A percentile compares a stretch with the other conserved stretches of the same genome.
Conservation (phyloP, 2,888 invertebrate genomes). For the Sycophila texana region DNA sequence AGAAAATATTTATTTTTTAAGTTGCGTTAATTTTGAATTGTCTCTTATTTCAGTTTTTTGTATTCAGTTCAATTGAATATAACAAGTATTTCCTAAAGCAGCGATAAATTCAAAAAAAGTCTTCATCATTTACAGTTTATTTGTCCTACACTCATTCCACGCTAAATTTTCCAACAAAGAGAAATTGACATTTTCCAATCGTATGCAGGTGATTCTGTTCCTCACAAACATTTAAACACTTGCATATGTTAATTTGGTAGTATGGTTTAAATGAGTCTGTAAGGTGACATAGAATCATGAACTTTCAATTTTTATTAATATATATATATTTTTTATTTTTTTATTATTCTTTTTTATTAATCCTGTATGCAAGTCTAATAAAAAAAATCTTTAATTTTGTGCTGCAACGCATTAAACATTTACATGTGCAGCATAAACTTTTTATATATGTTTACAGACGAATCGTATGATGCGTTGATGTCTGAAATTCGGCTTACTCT, state of each 20-base stretch:
- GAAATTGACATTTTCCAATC: too few species aligned
- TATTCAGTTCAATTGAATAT: not conserved
- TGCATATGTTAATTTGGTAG: too few species aligned
- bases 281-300: too few species aligned
- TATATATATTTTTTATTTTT: too few species aligned
- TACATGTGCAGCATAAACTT: slow-evolving; percentile 23
- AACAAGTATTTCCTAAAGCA: slow-evolving; percentile 16
- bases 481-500: slow-evolving; percentile 12
- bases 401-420: slow-evolving; percentile 15
- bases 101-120: slow-evolving; percentile 3
- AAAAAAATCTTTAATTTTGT: slow-evolving; percentile 43
- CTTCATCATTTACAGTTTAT: not conserved
- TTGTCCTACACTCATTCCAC: slow-evolving; percentile 7
- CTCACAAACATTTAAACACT: too few species aligned
- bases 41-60: not conserved
- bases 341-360: slow-evolving; percentile 10
- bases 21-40: slow-evolving; percentile 6
- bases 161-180: not conserved
- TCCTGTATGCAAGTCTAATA: slow-evolving; percentile 48
- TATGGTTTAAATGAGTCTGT: too few species aligned
- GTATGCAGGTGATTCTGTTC: too few species aligned
- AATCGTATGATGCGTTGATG: too few species aligned
- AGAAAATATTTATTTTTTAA: not conserved
- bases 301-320: too few species aligned
- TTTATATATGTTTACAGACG: too few species aligned